A percentile compares a stretch with the other conserved stretches of the same genome.
Conservation (phyloP, 2,113 vertebrate species). For the Probosciger aterrimus region DNA sequence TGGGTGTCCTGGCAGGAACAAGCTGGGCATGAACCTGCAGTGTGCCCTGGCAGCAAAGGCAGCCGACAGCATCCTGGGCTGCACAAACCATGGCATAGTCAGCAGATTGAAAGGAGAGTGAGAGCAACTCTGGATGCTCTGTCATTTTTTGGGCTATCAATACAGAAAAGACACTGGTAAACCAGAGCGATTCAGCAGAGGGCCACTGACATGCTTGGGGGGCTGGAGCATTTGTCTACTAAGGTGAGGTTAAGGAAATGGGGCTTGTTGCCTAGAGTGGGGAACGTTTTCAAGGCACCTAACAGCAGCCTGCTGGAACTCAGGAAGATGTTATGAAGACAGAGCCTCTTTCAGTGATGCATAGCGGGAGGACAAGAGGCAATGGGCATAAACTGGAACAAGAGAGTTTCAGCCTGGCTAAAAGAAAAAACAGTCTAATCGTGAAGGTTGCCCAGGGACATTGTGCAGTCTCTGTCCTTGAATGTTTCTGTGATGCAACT, state of each 20-base stretch:
- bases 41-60: neutral
- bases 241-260: neutral
- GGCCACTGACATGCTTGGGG: neutral
- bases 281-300: neutral
- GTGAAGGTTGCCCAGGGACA: neutral
- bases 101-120: neutral
- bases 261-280: neutral
- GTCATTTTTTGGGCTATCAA: neutral
- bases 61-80: neutral
- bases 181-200: neutral
- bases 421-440: neutral
- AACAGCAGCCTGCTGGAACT: neutral
- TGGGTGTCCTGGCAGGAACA: neutral
- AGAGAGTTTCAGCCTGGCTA: neutral
- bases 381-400: neutral
- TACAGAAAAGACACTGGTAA: neutral
- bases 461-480: neutral
- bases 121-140: rapidly evolving
- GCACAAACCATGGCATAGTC: rapidly evolving
- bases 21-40: neutral
- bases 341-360: neutral
- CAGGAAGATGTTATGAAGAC: neutral
- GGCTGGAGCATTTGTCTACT: neutral
- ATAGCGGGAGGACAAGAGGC: neutral
- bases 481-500: neutral